These are phyloP conservation scores for Propithecus coquereli DNA, from an alignment of 2,113 vertebrate genomes.

Conservation along the genomic window DNA sequence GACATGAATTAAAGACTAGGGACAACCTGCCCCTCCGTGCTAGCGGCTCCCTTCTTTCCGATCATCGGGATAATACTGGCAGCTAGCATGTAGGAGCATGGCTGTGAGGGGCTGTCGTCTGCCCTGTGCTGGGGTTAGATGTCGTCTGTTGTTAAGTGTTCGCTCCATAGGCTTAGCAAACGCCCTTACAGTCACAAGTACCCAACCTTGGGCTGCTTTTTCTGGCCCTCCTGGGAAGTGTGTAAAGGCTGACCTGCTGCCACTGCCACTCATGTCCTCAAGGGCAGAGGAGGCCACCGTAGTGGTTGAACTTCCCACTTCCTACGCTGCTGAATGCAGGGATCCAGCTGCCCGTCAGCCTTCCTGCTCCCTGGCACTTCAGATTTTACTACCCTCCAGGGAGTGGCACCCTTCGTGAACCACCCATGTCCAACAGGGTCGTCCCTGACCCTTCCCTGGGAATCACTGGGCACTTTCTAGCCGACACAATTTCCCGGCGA, in stretches of 20 bases:
- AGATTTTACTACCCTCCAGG: not conserved
- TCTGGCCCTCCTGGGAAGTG: not conserved
- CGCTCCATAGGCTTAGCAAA: not conserved
- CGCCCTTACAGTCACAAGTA: not conserved
- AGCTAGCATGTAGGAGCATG: not conserved
- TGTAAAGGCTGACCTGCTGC: not conserved
- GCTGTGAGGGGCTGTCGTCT: not conserved
- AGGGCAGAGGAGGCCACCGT: not conserved
- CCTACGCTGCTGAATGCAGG: not conserved
- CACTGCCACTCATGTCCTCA: not conserved
- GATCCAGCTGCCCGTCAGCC: accelerated
- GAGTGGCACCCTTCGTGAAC: not conserved
- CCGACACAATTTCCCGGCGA: not conserved
- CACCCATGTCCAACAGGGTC: accelerated
- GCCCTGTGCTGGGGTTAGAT: not conserved
- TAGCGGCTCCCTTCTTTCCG: not conserved
- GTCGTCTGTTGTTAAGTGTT: not conserved
- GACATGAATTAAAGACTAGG: not conserved
- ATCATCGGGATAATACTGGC: not conserved
- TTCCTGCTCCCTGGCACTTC: not conserved
- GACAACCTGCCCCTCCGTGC: not conserved
- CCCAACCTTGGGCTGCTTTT: not conserved
- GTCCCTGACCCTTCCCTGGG: too few relatives aligned
- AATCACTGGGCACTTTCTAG: not conserved
- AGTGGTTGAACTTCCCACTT: not conserved